phyloP scores from a whole-genome alignment of 2,113 vertebrate genomes.

The Tricholaema leucomelas region DNA sequence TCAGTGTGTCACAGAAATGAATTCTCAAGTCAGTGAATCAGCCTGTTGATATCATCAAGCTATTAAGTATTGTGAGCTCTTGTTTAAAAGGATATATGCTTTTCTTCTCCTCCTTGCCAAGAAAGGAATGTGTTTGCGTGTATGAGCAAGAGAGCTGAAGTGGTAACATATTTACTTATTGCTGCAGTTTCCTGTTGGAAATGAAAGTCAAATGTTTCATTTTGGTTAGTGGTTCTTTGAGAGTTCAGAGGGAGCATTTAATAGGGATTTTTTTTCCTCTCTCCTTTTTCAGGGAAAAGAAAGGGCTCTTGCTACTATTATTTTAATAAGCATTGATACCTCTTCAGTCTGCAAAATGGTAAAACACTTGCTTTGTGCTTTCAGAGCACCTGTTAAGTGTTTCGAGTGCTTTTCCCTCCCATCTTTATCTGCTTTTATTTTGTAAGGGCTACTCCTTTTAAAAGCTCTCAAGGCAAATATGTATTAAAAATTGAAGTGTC shows the following conservation, averaged over 20 bases:
- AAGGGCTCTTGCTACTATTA: background rate
- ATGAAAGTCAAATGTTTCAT: conserved; percentile 51
- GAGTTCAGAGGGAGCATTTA: background rate
- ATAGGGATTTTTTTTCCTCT: background rate
- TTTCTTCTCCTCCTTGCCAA: conserved; percentile 49
- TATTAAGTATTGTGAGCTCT: conserved; percentile 45
- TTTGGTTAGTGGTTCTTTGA: conserved; percentile 20
- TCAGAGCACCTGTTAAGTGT: background rate
- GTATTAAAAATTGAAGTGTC: background rate
- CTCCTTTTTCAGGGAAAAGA: background rate
- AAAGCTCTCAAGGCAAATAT: background rate
- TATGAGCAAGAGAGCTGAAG: background rate
- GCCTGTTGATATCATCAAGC: conserved; percentile 51
- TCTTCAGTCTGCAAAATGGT: background rate
- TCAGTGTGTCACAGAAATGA: conserved; percentile 51
- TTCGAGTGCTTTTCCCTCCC: background rate
- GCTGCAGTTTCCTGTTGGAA: conserved; percentile 41
- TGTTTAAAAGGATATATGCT: conserved; percentile 31
- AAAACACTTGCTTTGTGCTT: background rate
- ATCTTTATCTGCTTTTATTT: background rate
- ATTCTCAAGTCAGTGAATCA: conserved; percentile 43
- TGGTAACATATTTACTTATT: conserved; percentile 14
- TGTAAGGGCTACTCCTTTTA: background rate
- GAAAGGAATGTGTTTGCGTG: conserved; percentile 36
- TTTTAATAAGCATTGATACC: background rate